phyloP scores from a whole-genome alignment of 2,113 vertebrate genomes.

The Porphyrio hochstetteri region DNA sequence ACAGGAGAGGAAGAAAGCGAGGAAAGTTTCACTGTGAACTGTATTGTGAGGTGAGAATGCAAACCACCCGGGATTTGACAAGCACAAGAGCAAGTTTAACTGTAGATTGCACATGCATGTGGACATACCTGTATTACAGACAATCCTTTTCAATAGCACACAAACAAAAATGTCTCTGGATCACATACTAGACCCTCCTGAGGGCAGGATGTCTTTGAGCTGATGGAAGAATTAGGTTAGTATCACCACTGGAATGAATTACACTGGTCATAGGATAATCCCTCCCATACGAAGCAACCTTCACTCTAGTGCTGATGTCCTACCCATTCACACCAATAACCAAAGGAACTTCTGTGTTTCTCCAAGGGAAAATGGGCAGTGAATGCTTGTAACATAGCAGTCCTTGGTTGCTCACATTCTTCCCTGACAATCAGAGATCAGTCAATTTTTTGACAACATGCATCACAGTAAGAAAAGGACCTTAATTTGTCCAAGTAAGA shows the following conservation, averaged over 20 bases:
- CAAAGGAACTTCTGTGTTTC: background rate
- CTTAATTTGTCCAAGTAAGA: background rate
- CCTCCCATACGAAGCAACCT: background rate
- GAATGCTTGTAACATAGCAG: background rate
- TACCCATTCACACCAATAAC: background rate
- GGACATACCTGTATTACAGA: background rate
- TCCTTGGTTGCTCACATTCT: background rate
- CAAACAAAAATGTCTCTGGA: background rate
- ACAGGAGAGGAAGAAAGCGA: background rate
- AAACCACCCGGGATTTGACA: background rate
- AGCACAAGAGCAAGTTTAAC: background rate
- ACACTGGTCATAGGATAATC: background rate
- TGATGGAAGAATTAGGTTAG: background rate
- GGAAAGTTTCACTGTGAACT: background rate
- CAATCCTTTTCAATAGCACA: background rate
- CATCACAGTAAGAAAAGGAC: background rate
- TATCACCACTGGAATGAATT: background rate
- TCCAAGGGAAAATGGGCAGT: background rate
- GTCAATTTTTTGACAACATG: background rate
- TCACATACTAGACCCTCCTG: background rate
- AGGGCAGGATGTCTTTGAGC: background rate
- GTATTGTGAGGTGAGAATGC: background rate
- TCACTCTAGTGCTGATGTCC: background rate
- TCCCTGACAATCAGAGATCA: background rate
- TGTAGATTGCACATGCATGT: background rate